phyloP scores from a whole-genome alignment of 1,140 invertebrate species.

The Platorchestia sp. region DNA sequence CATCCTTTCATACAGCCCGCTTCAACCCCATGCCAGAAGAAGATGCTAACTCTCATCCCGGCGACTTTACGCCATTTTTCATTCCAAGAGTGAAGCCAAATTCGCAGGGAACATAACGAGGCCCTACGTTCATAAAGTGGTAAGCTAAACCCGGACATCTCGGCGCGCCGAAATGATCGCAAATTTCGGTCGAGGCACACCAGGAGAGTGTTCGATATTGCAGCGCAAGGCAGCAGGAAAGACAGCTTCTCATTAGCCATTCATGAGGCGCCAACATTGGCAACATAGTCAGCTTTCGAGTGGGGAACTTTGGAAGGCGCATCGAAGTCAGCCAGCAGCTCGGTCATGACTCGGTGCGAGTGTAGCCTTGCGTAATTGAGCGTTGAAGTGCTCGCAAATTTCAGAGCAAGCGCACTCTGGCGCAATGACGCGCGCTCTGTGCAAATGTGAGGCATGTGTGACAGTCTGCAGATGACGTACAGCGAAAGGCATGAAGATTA shows the following conservation, averaged over 20 bases:
- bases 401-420: not conserved
- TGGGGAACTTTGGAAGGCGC: not conserved
- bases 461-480: not conserved
- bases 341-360: not conserved
- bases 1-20: not conserved
- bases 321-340: not conserved
- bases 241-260: constrained; percentile 48
- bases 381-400: not conserved
- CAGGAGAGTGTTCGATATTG: constrained; percentile 29
- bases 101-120: not conserved
- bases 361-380: not conserved
- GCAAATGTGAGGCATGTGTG: not conserved
- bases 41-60: not conserved
- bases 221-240: not conserved
- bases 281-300: not conserved
- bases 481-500: not conserved
- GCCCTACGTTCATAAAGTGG: not conserved
- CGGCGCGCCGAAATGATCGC: not conserved
- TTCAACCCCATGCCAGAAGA: not conserved
- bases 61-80: not conserved
- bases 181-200: not conserved
- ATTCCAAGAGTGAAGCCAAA: not conserved
- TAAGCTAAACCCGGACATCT: not conserved
- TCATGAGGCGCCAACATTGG: constrained; percentile 41
- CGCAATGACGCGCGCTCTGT: not conserved